Evolutionary conservation across 2,797 vertebrate species (phyloP), one percentile per base, ranked within the genome.

Genomic region (Chelidonichthys spinosus): DNA sequence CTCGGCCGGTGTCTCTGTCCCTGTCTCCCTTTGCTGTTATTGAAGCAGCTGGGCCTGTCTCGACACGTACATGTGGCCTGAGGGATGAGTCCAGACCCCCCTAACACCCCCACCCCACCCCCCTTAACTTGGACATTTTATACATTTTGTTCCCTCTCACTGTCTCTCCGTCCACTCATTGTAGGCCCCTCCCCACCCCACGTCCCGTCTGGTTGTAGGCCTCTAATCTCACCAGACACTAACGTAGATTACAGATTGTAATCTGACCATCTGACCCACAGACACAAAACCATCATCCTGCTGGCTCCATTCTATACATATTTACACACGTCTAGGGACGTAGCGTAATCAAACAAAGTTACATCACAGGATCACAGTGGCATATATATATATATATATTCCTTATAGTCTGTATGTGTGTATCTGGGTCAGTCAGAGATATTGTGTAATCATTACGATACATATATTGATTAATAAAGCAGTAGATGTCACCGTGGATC

Each of bases 181-280:
- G 50, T 72, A 52, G 53, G 25, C 63, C 78, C 69, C 40, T 67
- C 68, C 69, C 61, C 15, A 17, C 36, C 72, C 52, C 14, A 5
- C 54, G 72, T 64, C 25, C 63, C 36, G 46, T 85, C 86, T 86
- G 79, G 63, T 72, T 78, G 59, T 58, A 69, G 52, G 49, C 25
- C 39, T 86, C 36, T 89, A 89, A 91, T 89, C 89, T 85, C 46
- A 46, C 37, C 63, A 76, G 60, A 87, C 40, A 63, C 77, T 62
- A 72, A 86, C 79, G 84, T 66, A 87, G 83, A 92, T 90, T 90
- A 89, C 65, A 76, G 75, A 59, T 32, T 70, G 46, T 90, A 89
- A 92, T 91, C 86, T 87, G 85, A 83, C 86, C 82, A 89, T 85
- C 79, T 92, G 89, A 90, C 91, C 91, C 73, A 82, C 60, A 85